phyloP scores from a whole-genome alignment of 2,888 invertebrate species.

The Leptinotarsa peninsularis region DNA sequence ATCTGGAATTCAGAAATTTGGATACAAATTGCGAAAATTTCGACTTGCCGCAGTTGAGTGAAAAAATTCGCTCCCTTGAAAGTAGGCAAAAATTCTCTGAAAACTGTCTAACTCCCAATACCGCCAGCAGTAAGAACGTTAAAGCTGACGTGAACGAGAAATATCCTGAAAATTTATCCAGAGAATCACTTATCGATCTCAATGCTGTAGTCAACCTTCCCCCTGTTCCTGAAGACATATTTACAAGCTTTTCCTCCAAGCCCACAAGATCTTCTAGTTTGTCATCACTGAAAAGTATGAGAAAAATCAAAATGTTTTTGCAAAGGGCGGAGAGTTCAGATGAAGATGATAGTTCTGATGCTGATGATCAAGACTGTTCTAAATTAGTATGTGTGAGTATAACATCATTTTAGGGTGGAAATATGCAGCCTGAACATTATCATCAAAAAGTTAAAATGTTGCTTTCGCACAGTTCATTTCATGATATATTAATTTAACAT shows the following conservation, averaged over 20 bases:
- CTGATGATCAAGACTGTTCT: conserved; percentile 59
- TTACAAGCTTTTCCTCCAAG: conserved; percentile 59
- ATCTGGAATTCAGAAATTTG: conserved; percentile 56
- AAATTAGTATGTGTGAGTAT: conserved; percentile 51
- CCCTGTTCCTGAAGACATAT: conserved; percentile 67
- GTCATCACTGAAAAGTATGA: conserved; percentile 66
- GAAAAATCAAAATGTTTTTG: conserved; percentile 66
- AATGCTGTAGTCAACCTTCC: conserved; percentile 65
- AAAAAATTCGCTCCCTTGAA: conserved; percentile 57
- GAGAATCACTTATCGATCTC: conserved; percentile 65
- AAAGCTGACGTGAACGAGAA: conserved; percentile 67
- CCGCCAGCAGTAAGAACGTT: conserved; percentile 58
- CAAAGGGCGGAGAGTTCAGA: conserved; percentile 65
- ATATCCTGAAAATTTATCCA: conserved; percentile 67
- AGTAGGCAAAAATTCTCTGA: conserved; percentile 45
- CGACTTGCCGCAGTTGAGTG: conserved; percentile 56
- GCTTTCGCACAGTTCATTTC: too few species aligned
- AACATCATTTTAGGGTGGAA: background rate
- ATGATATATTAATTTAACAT: too few species aligned
- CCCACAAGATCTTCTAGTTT: conserved; percentile 65
- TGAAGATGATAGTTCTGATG: conserved; percentile 64
- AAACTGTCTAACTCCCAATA: conserved; percentile 51
- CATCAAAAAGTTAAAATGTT: too few species aligned
- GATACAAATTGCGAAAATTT: conserved; percentile 43
- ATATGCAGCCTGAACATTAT: too few species aligned